These are phyloP conservation scores for Eutrigla gurnardus DNA, from an alignment of 2,797 vertebrate genomes.

Conservation along the genomic window DNA sequence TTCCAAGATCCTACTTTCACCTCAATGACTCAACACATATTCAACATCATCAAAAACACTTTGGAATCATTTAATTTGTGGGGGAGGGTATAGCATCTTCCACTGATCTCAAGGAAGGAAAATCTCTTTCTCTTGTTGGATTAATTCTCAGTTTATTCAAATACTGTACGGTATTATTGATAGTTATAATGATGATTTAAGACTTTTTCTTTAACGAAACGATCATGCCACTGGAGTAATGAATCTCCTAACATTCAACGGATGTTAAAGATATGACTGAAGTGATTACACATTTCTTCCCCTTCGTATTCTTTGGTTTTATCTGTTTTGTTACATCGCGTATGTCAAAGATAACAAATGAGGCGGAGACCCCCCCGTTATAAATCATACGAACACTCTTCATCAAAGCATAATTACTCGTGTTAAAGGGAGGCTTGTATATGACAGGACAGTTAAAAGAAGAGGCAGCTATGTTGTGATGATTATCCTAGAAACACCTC, in stretches of 20 bases:
- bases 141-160: neutral
- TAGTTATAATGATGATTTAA: neutral
- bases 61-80: neutral
- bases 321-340: slow-evolving; percentile 47
- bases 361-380: slow-evolving; percentile 27
- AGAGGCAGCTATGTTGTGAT: slow-evolving; percentile 22
- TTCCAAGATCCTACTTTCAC: neutral
- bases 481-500: slow-evolving; percentile 47
- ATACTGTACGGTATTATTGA: neutral
- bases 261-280: slow-evolving; percentile 38
- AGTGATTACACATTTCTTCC: slow-evolving; percentile 30
- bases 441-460: slow-evolving; percentile 32
- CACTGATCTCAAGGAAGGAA: neutral
- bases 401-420: slow-evolving; percentile 66
- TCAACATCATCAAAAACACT: neutral
- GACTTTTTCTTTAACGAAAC: neutral
- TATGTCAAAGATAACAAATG: slow-evolving; percentile 65
- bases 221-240: neutral
- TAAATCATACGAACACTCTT: slow-evolving; percentile 56
- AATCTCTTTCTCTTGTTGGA: neutral
- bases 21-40: neutral
- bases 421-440: slow-evolving; percentile 9
- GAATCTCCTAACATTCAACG: slow-evolving; percentile 12
- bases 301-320: slow-evolving; percentile 27
- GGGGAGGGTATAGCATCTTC: neutral